Evolutionary conservation across 2,113 vertebrate species (phyloP).

Genomic region (Etheostoma cragini): DNA sequence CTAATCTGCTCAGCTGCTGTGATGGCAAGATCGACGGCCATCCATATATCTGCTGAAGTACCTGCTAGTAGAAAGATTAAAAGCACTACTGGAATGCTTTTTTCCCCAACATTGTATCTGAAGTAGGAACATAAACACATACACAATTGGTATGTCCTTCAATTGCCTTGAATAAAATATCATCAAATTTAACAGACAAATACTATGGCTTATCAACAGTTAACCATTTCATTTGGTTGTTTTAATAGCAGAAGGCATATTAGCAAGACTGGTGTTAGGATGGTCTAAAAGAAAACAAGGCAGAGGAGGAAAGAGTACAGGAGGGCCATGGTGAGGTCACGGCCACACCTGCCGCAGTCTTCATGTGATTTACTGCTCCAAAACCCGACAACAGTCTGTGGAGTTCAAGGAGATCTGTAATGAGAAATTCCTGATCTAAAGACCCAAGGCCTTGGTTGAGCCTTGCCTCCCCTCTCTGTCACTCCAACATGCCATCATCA

Average conservation of each 20-base stretch:
- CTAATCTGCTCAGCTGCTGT: constrained; percentile 68
- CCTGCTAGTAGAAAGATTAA: constrained; percentile 56
- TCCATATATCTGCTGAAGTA: constrained; percentile 54
- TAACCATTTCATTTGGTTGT: background rate
- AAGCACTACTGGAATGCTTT: constrained; percentile 21
- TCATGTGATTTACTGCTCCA: constrained; percentile 86
- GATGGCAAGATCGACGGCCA: constrained; percentile 56
- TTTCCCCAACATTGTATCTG: background rate
- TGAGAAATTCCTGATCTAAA: constrained; percentile 88
- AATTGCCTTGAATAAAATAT: constrained; percentile 1
- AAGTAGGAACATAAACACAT: background rate
- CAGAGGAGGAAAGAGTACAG: constrained; percentile 27
- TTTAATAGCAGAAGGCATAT: constrained; percentile 1
- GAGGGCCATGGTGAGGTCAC: constrained; percentile 74
- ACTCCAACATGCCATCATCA: constrained; percentile 65
- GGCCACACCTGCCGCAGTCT: constrained; percentile 83
- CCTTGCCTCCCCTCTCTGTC: constrained; percentile 68
- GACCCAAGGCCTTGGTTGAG: constrained; percentile 78
- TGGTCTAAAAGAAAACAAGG: constrained; percentile 24
- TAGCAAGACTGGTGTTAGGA: constrained; percentile 22
- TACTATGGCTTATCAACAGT: background rate
- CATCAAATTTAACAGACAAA: background rate
- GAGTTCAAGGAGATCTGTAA: constrained; percentile 89
- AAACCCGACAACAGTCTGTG: constrained; percentile 60
- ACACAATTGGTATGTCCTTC: constrained; percentile 33